phyloP scores from a whole-genome alignment of 2,113 vertebrate species.

The Eira barbara region DNA sequence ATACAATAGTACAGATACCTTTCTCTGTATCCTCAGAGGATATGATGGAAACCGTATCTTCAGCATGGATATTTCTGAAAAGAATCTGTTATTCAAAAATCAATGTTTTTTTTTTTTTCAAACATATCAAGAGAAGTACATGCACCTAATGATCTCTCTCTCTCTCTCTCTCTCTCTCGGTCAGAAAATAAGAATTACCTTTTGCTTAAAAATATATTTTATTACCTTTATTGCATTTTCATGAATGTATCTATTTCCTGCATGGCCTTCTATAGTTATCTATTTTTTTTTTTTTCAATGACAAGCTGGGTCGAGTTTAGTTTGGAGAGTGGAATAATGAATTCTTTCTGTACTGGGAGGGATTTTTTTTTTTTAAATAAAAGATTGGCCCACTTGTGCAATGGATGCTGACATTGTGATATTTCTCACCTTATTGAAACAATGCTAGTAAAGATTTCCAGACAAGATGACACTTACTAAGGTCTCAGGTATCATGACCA shows the following conservation, averaged over 20 bases:
- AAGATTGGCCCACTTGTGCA: neutral
- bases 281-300: neutral
- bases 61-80: neutral
- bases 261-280: neutral
- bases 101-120: neutral
- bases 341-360: neutral
- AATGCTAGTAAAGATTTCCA: neutral
- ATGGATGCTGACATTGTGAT: neutral
- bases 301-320: neutral
- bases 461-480: neutral
- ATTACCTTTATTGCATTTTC: neutral
- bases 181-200: neutral
- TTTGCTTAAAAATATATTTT: neutral
- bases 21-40: neutral
- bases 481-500: neutral
- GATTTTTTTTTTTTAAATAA: neutral
- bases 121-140: neutral
- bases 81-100: neutral
- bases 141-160: neutral
- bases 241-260: neutral
- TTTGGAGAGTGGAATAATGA: neutral
- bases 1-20: neutral
- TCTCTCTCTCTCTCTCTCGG: neutral
- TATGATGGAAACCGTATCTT: neutral
- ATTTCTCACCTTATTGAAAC: neutral